These are phyloP conservation scores for Setipinna tenuifilis DNA, from an alignment of 2,797 vertebrate genomes.

Conservation along the genomic window DNA sequence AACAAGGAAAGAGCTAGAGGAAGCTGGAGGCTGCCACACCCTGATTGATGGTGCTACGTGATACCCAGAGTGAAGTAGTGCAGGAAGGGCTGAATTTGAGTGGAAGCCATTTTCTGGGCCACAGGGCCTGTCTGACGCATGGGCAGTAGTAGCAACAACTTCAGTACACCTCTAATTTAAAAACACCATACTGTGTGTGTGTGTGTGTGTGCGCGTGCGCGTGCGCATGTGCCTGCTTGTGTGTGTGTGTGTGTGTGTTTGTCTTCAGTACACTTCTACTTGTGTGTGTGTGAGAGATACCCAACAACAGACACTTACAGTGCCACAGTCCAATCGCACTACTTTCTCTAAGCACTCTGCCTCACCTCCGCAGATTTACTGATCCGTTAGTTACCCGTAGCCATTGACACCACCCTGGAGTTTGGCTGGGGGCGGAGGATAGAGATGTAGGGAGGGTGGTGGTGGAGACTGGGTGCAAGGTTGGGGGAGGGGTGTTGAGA, in stretches of 20 bases:
- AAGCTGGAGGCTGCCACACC: not conserved
- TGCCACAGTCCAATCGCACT: not conserved
- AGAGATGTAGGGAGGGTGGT: not conserved
- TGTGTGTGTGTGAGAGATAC: no score
- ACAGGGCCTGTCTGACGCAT: no score
- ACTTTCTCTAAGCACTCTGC: not conserved
- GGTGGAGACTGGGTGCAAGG: no score
- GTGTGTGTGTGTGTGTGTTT: no score
- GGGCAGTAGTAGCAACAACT: no score
- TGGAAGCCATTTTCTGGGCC: no score
- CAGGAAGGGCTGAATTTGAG: not conserved
- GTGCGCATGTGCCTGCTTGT: no score
- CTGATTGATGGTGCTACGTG: not conserved
- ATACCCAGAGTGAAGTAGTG: not conserved
- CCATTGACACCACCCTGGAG: not conserved
- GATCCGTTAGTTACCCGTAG: not conserved
- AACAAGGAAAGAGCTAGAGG: not conserved
- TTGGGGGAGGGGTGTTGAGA: not conserved
- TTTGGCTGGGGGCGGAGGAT: not conserved
- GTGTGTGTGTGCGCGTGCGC: no score
- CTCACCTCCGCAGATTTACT: not conserved
- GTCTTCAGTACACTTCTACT: no score
- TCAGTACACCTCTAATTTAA: no score
- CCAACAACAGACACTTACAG: no score
- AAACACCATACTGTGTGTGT: no score